Base-by-base conservation (phyloP, 2,113 vertebrate species). In the Laticauda colubrina region DNA sequence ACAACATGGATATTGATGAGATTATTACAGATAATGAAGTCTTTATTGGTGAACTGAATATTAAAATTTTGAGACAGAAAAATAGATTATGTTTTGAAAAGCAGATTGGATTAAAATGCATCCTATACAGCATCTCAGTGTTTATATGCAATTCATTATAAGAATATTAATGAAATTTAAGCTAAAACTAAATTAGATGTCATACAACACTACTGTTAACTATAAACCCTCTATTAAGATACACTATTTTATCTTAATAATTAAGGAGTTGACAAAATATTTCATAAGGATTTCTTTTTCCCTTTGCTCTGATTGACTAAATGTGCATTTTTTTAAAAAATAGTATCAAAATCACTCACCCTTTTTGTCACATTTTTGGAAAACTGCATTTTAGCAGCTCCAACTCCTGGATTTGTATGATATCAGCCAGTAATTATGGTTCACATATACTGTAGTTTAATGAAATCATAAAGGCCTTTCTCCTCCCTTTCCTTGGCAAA, bases 101-200 rank as follows among this genome's bases (percentile, higher is more conserved):
- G 29, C 12, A 75, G n/a, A 81, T 39, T 81, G 34, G 34, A 43
- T 81, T 81, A 21, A 81, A 81, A 43, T 81, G 34, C 18, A 81
- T 43, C 34, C 34, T 43, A 21, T 81, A 21, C 6, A 39, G 7
- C 18, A 96, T 89, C 85, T 94, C 90, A 90, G 90, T 93, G 96
- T 92, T 96, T 93, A 96, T 87, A 89, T 64, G 26, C 24, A 86
- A 92, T 94, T 95, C 93, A 92, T 61, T 81, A 81, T 7, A 21
- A 81, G 75, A 81, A 87, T 87, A 87, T 48, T 48, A 97, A 97
- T 96, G 90, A 97, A 97, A 97, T 97, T 96, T 97, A 97, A 96
- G 92, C 94, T 96, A 98, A 97, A 96, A 93, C 94, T 96, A 97
- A 97, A 97, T 96, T 96, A 93, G 93, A 94, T 97, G 95, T 96